Conservation (phyloP, 2,797 vertebrate species). For the Coendou prehensilis region DNA sequence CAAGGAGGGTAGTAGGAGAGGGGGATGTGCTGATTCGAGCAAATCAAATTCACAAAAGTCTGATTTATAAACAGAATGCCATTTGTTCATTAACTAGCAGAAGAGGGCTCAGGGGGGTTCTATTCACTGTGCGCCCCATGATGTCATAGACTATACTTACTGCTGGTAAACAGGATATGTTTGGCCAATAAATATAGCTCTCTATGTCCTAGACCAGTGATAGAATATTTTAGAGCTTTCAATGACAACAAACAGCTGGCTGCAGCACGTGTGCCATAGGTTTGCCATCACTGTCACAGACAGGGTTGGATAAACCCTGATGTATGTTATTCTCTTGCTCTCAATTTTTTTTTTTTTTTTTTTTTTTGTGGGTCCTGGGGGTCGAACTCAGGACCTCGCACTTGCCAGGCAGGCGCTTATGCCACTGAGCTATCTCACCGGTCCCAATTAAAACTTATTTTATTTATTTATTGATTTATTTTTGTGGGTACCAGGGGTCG, state of each 20-base stretch:
- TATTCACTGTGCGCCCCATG: not conserved
- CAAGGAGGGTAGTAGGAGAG: too few relatives aligned
- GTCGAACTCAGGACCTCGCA: too few relatives aligned
- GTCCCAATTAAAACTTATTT: too few relatives aligned
- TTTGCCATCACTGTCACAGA: not conserved
- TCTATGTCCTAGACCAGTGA: not conserved
- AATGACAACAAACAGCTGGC: not conserved
- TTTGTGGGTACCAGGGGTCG: too few relatives aligned
- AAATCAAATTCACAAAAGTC: conserved; percentile 23
- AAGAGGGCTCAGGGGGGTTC: not conserved
- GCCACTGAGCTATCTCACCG: too few relatives aligned
- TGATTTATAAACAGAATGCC: conserved; percentile 19
- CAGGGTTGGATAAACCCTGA: not conserved
- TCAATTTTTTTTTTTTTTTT: not conserved
- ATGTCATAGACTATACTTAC: not conserved
- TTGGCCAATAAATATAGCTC: not conserved
- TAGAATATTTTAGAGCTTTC: not conserved
- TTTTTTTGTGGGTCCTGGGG: too few relatives aligned
- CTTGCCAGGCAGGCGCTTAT: too few relatives aligned
- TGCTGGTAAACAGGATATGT: not conserved
- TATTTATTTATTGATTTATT: too few relatives aligned
- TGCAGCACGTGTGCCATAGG: not conserved
- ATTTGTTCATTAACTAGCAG: not conserved
- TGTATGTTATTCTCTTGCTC: not conserved
- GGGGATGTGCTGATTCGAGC: not conserved